Evolutionary conservation across 2,888 invertebrate species (phyloP), one percentile per base, ranked within the genome.

Genomic region (Adelognathus sp.): DNA sequence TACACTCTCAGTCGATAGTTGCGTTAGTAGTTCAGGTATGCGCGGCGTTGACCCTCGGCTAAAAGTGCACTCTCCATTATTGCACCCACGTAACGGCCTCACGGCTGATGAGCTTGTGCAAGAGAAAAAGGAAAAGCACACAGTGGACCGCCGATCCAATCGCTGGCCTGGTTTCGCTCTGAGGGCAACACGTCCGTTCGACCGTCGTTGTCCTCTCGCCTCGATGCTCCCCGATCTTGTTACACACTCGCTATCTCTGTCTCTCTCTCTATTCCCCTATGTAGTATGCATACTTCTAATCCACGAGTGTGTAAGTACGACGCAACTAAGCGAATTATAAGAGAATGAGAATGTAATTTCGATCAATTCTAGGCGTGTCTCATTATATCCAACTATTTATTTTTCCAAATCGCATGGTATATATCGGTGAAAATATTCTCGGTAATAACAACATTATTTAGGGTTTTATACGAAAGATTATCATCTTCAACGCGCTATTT

Each of bases 151-250:
- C 63, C 73, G 77, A 73, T 78, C 77, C 77, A 78, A 78, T 78
- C 77, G 77, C 74, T 69, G 69, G 73, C 63, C 73, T 78, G 77
- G 73, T 78, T 78, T 78, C 77, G 77, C 73, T 74, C 77, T 78
- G 73, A 69, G 73, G 74, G 69, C 73, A 78, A 78, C 77, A 78
- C 73, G 77, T 78, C 74, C 63, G 77, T 73, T 58, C 50, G 73
- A 73, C 67, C 67, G 56, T 78, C 73, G 73, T 69, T 73, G 77
- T 78, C 73, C 73, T 73, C 69, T 67, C 54, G 46, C 60, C 24
- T 36, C 50, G 69, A 54, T 63, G 61, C 61, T 69, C 46, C 72
- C 66, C 72, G 75, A 54, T 70, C 63, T 69, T 78, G 70, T 79
- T 75, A 67, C 79, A 75, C 70, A 72, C 66, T 66, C 78, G 39